These are phyloP conservation scores for Microcebus murinus DNA, from an alignment of 2,113 vertebrate species.

Conservation along the genomic window DNA sequence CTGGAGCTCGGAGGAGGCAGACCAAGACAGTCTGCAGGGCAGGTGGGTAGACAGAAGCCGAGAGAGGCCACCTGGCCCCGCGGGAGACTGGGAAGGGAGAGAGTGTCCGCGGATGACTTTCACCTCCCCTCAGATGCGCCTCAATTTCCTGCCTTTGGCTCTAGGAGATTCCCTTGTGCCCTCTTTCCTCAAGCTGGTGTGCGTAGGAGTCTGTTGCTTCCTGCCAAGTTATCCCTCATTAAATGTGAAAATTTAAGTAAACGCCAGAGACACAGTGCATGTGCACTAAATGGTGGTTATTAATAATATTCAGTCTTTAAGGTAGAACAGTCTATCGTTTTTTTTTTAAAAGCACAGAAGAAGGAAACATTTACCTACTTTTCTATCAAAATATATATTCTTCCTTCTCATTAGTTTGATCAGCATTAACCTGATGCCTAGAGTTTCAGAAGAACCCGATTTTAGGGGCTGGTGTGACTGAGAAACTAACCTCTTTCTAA, in stretches of 20 bases:
- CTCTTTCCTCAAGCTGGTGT: too few species aligned
- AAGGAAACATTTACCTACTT: not conserved
- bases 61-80: not conserved
- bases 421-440: not conserved
- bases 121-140: fast-evolving
- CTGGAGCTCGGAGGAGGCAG: not conserved
- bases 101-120: not conserved
- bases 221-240: not conserved
- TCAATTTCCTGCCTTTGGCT: not conserved
- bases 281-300: not conserved
- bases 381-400: not conserved
- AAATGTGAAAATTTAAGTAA: not conserved
- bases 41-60: not conserved
- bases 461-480: not conserved
- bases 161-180: not conserved
- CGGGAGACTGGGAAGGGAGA: not conserved
- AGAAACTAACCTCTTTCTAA: not conserved
- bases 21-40: fast-evolving
- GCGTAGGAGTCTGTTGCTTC: not conserved
- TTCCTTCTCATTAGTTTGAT: not conserved
- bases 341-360: not conserved
- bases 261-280: not conserved
- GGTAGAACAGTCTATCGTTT: not conserved
- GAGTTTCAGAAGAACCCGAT: not conserved
- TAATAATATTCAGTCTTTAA: not conserved